Base-by-base conservation (phyloP, 2,113 vertebrate genomes). In the Notothenia rossii region DNA sequence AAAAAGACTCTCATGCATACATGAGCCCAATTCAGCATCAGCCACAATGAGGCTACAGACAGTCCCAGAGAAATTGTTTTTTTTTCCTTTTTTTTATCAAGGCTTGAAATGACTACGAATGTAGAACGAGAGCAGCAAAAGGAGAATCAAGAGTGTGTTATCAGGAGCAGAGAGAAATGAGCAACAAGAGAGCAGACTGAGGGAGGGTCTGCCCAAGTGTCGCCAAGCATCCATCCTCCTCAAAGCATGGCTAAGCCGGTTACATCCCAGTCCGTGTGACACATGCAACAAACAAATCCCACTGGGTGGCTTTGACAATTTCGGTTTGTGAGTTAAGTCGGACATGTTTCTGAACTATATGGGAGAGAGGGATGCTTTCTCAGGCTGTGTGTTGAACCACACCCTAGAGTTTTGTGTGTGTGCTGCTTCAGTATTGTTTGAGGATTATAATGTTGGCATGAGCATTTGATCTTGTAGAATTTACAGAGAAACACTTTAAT, bases 141-240 rank as follows among this genome's bases (percentile, higher is more conserved):
- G 58, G 79, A 80, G 69, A 71, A 67, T 87, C 63, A 81, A 80
- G 65, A 77, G 70, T 22, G 22, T 61, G 65, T 79, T 75, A 84
- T 84, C 74, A 85, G 60, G 81, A 79, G 77, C 79, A 59, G 67
- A 75, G 79, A 36, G 71, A 86, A 80, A 78, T 73, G 66, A 86
- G 67, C 45, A 73, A 58, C 53, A 48, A 63, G 60, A 79, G 78
- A 71, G 56, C 17, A 4, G 10, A 79, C 76, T 5, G 29, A 48
- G 61, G 75, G 48, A 63, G 64, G 63, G 84, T 84, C 40, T 79
- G 72, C 55, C 90, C 58, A 72, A 88, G 82, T 81, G 76, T 70
- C 58, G 56, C 60, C 78, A 77, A 75, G 81, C 86, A 86, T 66
- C 54, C 51, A 70, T 77, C 62, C 54, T 70, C 59, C 36, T 68